Evolutionary conservation across 1,140 invertebrate species (phyloP), one percentile per base, ranked within the genome.

Genomic region (Aphelenchoides avenae): DNA sequence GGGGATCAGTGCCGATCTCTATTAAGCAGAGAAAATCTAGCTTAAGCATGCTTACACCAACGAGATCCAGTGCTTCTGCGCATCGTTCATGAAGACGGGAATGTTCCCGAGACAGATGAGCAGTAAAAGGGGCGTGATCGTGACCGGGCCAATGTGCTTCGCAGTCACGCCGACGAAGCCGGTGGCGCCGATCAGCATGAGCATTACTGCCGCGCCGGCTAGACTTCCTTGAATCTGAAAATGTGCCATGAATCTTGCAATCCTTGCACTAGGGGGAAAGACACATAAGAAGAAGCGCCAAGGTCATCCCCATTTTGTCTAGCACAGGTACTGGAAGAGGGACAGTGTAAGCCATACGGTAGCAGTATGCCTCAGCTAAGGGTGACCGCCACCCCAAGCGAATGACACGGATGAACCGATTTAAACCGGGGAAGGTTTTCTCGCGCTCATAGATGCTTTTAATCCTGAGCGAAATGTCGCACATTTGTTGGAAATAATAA

Each of bases 111-210:
- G 62, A 20, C 77, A 78, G 4, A 80, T 68, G 9, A 80, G 62
- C 7, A 72, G 68, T 40, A 80, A 73, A 34, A 68, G 41, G 1
- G 66, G 66, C 9, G 46, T 34, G 15, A 68, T 69, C n/a, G 63
- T 65, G 9, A 68, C 43, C 3, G 66, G 66, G 47, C 79, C 78
- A 27, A 79, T 70, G 58, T 61, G 77, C 13, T 68, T 51, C 7
- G 78, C 39, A 5, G 79, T 29, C 24, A 74, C 40, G 15, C 79
- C 79, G 37, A 79, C 63, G 3, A 79, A 40, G 5, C 79, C 79
- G 4, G 73, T 79, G 7, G 62, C 56, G 4, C 78, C 79, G 55
- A 79, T 67, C 5, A 79, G 9, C 26, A 78, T 57, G 55, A 79
- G 72, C 7, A 73, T 53, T 7, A 77, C n/a, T 13, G 76, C 77